Evolutionary conservation across 2,113 vertebrate species (phyloP).

Genomic region (Madoqua kirkii): DNA sequence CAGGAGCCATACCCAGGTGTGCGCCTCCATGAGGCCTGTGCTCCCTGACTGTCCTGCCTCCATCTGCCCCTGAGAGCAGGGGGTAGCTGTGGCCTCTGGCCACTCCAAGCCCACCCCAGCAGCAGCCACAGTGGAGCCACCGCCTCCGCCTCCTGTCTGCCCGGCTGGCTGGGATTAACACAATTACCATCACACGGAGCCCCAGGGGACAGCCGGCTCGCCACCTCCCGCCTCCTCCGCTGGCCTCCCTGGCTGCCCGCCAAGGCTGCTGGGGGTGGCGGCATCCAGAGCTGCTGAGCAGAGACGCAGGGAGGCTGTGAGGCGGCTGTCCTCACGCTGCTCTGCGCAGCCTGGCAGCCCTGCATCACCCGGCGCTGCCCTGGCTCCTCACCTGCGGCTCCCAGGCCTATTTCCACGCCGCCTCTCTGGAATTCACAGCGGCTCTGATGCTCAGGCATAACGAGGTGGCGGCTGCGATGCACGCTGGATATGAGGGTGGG

Average conservation of each 20-base stretch:
- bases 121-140: constrained; percentile 33
- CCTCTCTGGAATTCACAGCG: constrained; percentile 88
- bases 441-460: constrained; percentile 93
- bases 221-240: constrained; percentile 2
- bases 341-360: not conserved
- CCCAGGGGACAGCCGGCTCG: constrained; percentile 55
- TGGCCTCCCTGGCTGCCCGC: constrained; percentile 55
- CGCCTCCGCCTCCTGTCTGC: constrained; percentile 31
- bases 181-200: constrained; percentile 65
- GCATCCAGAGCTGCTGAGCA: not conserved
- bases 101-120: not conserved
- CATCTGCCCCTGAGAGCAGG: not conserved
- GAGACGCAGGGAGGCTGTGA: not conserved
- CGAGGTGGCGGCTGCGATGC: constrained; percentile 93
- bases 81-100: not conserved
- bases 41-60: not conserved
- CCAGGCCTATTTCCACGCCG: constrained; percentile 82
- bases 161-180: constrained; percentile 59
- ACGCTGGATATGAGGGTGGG: constrained; percentile 95
- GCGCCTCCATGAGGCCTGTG: not conserved
- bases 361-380: too few relatives aligned
- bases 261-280: constrained; percentile 30
- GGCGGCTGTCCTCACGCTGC: not conserved
- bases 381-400: constrained; percentile 88
- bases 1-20: not conserved